Evolutionary conservation across 92 coral and sea anemone genomes (phyloP).

Genomic region (Palythoa grandiflora): DNA sequence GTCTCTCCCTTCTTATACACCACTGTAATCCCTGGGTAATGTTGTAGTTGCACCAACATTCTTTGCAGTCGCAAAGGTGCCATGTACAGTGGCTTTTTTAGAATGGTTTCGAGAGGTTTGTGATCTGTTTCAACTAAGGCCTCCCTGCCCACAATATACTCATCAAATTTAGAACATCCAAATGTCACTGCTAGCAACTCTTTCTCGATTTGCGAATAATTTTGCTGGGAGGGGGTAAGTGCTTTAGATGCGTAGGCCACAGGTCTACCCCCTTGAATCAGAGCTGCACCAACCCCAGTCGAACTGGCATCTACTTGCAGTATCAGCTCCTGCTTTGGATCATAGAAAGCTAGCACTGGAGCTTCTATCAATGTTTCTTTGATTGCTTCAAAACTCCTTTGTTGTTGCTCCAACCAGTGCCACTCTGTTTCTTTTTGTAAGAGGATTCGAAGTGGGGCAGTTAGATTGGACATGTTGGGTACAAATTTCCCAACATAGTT

Average conservation of each 20-base stretch:
- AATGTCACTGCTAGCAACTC: constrained; percentile 7
- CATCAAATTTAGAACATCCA: constrained; percentile 23
- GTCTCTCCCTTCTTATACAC: not conserved
- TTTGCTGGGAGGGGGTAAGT: not conserved
- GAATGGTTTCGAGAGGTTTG: not conserved
- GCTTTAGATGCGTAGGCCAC: constrained; percentile 31
- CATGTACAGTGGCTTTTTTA: not conserved
- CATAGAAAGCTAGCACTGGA: too few species aligned
- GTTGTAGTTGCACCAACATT: constrained; percentile 14
- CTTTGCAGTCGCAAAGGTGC: constrained; percentile 28
- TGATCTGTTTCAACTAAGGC: constrained; percentile 2
- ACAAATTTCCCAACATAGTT: not conserved
- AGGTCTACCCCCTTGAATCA: not conserved
- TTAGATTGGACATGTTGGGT: not conserved
- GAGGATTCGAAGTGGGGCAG: not conserved
- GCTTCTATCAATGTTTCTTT: too few species aligned
- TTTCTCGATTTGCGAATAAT: not conserved
- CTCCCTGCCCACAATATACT: constrained; percentile 30
- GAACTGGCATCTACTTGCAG: too few species aligned
- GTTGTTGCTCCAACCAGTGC: not conserved
- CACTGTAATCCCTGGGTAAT: not conserved
- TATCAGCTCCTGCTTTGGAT: too few species aligned
- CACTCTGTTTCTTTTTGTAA: not conserved
- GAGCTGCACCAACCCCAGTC: too few species aligned
- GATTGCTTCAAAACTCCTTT: not conserved